Percentiles rank a stretch among this genome's conserved stretches.
phyloP scores from a whole-genome alignment of 2,888 invertebrate species.

The Scaeva pyrastri region DNA sequence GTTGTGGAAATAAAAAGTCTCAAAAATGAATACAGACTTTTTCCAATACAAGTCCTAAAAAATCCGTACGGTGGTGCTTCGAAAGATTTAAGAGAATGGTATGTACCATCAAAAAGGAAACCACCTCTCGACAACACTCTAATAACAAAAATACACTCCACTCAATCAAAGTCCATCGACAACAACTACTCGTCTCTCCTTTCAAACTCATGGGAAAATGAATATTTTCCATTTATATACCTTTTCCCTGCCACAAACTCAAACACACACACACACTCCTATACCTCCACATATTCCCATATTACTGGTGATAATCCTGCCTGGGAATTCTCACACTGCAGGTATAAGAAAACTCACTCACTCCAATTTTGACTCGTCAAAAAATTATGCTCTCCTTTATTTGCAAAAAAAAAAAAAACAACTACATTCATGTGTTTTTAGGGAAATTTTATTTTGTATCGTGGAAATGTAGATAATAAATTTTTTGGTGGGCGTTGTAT shows the following conservation, averaged over 20 bases:
- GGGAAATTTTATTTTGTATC: constrained; percentile 55
- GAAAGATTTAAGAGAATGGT: too few relatives aligned
- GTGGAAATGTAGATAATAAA: constrained; percentile 32
- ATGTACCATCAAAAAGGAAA: too few relatives aligned
- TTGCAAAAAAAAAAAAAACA: neutral
- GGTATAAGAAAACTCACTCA: constrained; percentile 32
- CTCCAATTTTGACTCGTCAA: neutral
- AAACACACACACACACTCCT: neutral
- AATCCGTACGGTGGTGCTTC: too few relatives aligned
- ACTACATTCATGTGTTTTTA: constrained; percentile 15
- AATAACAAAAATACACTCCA: neutral
- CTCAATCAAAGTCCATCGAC: neutral
- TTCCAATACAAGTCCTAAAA: too few relatives aligned
- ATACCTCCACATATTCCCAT: too few relatives aligned
- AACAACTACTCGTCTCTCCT: neutral
- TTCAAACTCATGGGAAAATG: neutral
- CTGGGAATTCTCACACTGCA: constrained; percentile 72
- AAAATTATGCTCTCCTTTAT: neutral
- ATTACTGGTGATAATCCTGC: constrained; percentile 49
- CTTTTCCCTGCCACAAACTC: neutral
- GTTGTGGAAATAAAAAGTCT: too few relatives aligned
- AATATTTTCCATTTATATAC: constrained; percentile 6
- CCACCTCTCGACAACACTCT: neutral
- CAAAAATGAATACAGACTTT: too few relatives aligned
- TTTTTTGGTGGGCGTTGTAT: constrained; percentile 70